Base-by-base conservation (phyloP, 1,140 invertebrate genomes). In the Zaprionus kolodkinae region DNA sequence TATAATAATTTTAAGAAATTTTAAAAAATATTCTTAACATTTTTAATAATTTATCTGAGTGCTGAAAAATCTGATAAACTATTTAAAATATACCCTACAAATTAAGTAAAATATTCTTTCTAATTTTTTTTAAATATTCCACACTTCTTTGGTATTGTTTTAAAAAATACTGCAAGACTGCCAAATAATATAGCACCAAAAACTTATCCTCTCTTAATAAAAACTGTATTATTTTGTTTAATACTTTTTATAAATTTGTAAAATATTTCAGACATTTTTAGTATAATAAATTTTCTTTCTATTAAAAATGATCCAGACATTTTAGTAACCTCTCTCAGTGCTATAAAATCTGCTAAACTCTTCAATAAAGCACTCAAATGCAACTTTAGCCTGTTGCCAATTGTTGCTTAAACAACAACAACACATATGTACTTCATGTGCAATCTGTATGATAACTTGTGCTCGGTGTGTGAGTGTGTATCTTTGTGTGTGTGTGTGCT, bases 381-480 rank as follows among this genome's bases (percentile, higher is more conserved):
- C 17, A 63, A 71, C 67, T 64, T 43, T 40, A 74, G 84, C 84
- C 83, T 83, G 72, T 78, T 87, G 72, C 77, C 80, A 74, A 87
- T 87, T 88, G 84, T 88, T 76, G 61, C 72, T 66, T 71, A 77
- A 83, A 83, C 69, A 87, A 73, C 69, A 87, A 73, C 79, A 71
- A 55, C 40, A 56, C 45, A 73, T 6, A 77, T 83, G 79, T 64
- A 77, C 76, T 86, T 82, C 68, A 79, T 76, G 67, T 64, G 57
- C 60, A 70, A 60, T 55, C 64, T 27, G 45, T 15, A 48, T 57
- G 38, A 6, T 27, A 27, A 27, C 25, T 1, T 35, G 33, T 9
- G 6, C 7, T 35, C 6, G 3, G n/a, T 55, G 50, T 15, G 3
- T 70, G 27, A 55, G 15, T 55, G 17, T 30, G 17, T 68, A 7